Evolutionary conservation across 2,888 invertebrate genomes (phyloP).

Genomic region (Rotaria sp.): DNA sequence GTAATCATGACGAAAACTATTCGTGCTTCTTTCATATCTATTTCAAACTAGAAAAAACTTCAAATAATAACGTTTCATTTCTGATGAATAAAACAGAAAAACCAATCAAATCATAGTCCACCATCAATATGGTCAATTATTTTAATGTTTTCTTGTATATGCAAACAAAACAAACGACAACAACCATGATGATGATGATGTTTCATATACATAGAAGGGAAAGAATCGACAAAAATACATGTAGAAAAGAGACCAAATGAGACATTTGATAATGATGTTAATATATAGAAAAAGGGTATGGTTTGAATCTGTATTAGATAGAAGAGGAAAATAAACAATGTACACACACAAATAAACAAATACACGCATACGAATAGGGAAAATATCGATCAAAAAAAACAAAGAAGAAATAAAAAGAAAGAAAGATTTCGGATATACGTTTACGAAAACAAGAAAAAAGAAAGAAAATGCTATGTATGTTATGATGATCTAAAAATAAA

Average conservation of each 20-base stretch:
- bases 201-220: not conserved
- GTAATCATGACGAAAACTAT: too few species aligned
- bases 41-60: too few species aligned
- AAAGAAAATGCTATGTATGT: not conserved
- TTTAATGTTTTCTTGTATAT: not conserved
- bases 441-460: not conserved
- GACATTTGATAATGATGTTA: not conserved
- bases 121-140: constrained; percentile 19
- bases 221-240: not conserved
- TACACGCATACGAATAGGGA: not conserved
- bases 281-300: not conserved
- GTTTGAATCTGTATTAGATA: not conserved
- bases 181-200: not conserved
- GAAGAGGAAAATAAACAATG: not conserved
- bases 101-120: not conserved
- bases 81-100: not conserved
- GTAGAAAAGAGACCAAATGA: not conserved
- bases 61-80: not conserved
- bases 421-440: not conserved
- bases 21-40: too few species aligned
- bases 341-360: not conserved
- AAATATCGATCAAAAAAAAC: not conserved
- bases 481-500: not conserved
- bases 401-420: not conserved
- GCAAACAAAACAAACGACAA: constrained; percentile 19